Percentiles rank a stretch among this genome's conserved stretches.
phyloP scores from a whole-genome alignment of 37 sponge, comb jelly and placozoan species.

The Tethya wilhelma region DNA sequence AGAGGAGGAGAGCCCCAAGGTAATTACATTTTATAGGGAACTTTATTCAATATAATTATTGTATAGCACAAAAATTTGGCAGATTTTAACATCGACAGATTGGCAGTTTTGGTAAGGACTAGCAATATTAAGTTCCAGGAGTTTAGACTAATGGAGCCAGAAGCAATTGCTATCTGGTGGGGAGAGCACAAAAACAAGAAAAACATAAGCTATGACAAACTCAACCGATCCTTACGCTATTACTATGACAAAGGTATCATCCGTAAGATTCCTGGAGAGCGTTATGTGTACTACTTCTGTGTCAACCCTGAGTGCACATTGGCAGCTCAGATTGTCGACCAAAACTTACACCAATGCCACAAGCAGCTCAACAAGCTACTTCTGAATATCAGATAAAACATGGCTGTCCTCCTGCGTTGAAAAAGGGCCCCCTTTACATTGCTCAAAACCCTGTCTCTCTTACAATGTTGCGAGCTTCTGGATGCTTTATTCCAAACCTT shows the following conservation, averaged over 20 bases:
- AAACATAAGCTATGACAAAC: constrained; percentile 93
- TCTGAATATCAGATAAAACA: background rate
- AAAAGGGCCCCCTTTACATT: constrained; percentile 11
- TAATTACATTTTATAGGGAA: too few species aligned
- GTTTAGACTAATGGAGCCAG: constrained; percentile 86
- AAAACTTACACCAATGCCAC: constrained; percentile 72
- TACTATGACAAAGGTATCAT: constrained; percentile 91
- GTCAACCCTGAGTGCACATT: constrained; percentile 75
- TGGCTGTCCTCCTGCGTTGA: background rate
- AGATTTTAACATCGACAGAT: too few species aligned
- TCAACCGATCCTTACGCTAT: constrained; percentile 85
- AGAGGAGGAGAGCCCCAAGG: too few species aligned
- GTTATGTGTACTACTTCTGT: constrained; percentile 84
- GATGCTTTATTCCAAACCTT: too few species aligned
- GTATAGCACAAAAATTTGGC: too few species aligned
- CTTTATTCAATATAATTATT: too few species aligned
- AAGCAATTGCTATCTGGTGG: constrained; percentile 88
- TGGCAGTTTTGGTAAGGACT: too few species aligned
- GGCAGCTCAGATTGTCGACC: constrained; percentile 72
- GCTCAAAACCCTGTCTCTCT: constrained; percentile 28
- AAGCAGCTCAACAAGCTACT: constrained; percentile 34
- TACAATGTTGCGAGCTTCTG: background rate
- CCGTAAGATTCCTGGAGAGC: constrained; percentile 77
- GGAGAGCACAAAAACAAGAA: constrained; percentile 82
- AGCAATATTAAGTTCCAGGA: constrained; percentile 37